Evolutionary conservation across 37 sponge, comb jelly and placozoan genomes (phyloP).

Genomic region (Dysidea cf. avara): DNA sequence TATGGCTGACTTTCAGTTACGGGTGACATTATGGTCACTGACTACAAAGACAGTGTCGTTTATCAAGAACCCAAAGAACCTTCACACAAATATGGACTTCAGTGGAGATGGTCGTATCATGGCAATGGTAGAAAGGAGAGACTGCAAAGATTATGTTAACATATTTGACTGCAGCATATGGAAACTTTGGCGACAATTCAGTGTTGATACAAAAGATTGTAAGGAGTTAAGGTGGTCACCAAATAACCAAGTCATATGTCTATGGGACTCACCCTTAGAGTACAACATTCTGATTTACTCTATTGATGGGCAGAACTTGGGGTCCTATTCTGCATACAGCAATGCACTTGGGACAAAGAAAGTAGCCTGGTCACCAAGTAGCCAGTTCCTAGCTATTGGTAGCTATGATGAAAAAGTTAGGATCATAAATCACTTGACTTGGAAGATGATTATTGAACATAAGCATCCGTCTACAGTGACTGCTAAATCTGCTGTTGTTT

Average conservation of each 20-base stretch:
- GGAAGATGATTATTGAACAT: conserved; percentile 77
- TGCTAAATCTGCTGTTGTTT: conserved; percentile 36
- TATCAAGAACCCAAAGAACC: conserved; percentile 93
- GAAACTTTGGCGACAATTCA: conserved; percentile 80
- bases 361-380: conserved; percentile 78
- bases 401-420: conserved; percentile 86
- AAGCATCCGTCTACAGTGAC: conserved; percentile 46
- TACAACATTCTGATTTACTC: conserved; percentile 80
- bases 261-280: conserved; percentile 76
- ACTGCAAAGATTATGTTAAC: conserved; percentile 88
- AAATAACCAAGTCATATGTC: conserved; percentile 70
- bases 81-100: conserved; percentile 65
- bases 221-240: conserved; percentile 84
- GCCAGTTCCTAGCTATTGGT: conserved; percentile 94
- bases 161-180: conserved; percentile 81
- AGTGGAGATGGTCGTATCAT: conserved; percentile 74
- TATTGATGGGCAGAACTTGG: conserved; percentile 75
- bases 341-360: conserved; percentile 79
- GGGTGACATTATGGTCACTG: conserved; percentile 96
- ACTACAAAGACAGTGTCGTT: conserved; percentile 83
- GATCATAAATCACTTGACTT: conserved; percentile 85
- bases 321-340: conserved; percentile 61
- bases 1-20: conserved; percentile 82
- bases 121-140: conserved; percentile 90
- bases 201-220: conserved; percentile 82